Evolutionary conservation across 2,888 invertebrate genomes (phyloP).

Genomic region (Drosophila flavopinicola): DNA sequence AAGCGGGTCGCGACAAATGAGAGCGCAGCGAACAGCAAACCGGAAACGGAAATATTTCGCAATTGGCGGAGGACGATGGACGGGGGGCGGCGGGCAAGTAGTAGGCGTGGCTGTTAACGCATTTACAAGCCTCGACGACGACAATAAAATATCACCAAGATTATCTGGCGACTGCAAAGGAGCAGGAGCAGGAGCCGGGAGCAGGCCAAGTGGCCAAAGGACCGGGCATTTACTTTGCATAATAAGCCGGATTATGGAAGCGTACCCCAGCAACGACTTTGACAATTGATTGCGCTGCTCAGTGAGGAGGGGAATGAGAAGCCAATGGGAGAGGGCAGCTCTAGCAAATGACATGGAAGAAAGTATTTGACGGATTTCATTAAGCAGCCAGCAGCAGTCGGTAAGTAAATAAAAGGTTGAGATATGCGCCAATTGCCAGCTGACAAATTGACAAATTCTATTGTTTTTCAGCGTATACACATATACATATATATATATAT

Average conservation of each 20-base stretch:
- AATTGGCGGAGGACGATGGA: slow-evolving; percentile 41
- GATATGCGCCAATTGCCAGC: slow-evolving; percentile 37
- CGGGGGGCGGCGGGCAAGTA: background rate
- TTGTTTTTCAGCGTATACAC: slow-evolving; percentile 21
- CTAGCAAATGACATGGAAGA: slow-evolving; percentile 63
- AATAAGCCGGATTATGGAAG: slow-evolving; percentile 76
- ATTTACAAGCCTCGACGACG: slow-evolving; percentile 73
- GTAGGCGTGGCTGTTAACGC: slow-evolving; percentile 69
- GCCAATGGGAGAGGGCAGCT: slow-evolving; percentile 1
- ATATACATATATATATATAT: slow-evolving; percentile 30
- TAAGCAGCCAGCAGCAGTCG: no score
- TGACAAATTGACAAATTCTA: slow-evolving; percentile 10
- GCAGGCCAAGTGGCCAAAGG: slow-evolving; percentile 3
- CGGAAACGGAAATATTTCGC: slow-evolving; percentile 73
- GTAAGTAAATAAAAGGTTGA: slow-evolving; percentile 47
- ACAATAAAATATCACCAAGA: slow-evolving; percentile 78
- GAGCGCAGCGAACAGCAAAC: slow-evolving; percentile 40
- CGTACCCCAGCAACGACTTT: slow-evolving; percentile 34
- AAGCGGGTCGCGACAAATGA: slow-evolving; percentile 67
- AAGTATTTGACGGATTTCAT: slow-evolving; percentile 63
- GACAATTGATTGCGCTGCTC: slow-evolving; percentile 63
- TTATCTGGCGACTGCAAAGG: slow-evolving; percentile 51
- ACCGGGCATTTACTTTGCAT: slow-evolving; percentile 72
- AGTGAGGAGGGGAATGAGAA: background rate
- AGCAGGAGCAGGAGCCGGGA: background rate